phyloP scores from a whole-genome alignment of 2,797 vertebrate species.

The Yasuhikotakia modesta region DNA sequence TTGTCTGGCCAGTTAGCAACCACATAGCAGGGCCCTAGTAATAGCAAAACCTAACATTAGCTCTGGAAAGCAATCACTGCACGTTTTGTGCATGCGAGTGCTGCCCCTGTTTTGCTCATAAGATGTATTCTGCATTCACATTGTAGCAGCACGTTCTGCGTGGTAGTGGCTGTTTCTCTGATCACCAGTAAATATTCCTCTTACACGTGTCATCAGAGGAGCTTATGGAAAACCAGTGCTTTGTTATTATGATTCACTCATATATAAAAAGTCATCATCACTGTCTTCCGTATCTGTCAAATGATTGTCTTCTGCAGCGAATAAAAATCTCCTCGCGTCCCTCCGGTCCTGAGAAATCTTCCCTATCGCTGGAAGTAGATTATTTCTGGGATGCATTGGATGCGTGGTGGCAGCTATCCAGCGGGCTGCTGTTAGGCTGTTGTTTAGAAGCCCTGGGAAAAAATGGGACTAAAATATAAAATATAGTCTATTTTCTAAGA shows the following conservation, averaged over 20 bases:
- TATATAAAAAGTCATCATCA: slow-evolving; percentile 24
- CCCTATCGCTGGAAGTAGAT: slow-evolving; percentile 61
- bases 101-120: too few relatives aligned
- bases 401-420: slow-evolving; percentile 67
- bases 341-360: slow-evolving; percentile 48
- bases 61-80: too few relatives aligned
- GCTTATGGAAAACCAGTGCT: slow-evolving; percentile 1
- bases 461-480: slow-evolving; percentile 52
- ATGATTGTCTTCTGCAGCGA: slow-evolving; percentile 42
- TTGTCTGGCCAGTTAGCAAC: background rate
- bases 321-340: slow-evolving; percentile 53
- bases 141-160: background rate
- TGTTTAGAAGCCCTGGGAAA: slow-evolving; percentile 62
- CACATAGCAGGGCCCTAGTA: background rate
- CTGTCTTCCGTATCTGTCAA: slow-evolving; percentile 42
- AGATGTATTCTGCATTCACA: background rate
- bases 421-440: slow-evolving; percentile 59
- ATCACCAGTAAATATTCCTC: slow-evolving; percentile 25
- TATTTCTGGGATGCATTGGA: slow-evolving; percentile 66
- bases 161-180: background rate
- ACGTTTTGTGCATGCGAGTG: too few relatives aligned
- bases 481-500: slow-evolving; percentile 49
- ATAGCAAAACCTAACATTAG: background rate
- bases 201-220: slow-evolving; percentile 18
- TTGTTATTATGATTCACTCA: slow-evolving; percentile 29